Conservation (phyloP, 2,113 vertebrate genomes). For the Oreochromis tanganicae region DNA sequence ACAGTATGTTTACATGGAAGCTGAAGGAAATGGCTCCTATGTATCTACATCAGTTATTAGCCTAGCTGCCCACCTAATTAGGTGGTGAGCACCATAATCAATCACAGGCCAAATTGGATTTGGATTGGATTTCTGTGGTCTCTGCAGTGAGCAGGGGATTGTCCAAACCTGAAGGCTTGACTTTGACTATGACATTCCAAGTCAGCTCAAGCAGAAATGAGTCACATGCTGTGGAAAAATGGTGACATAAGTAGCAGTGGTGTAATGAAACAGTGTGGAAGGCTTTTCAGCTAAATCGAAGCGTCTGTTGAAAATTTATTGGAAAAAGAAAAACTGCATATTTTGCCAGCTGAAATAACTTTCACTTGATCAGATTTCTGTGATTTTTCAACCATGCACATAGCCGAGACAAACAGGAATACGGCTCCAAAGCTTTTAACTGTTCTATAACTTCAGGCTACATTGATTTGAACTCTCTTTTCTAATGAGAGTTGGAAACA, state of each 20-base stretch:
- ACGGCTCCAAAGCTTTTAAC: neutral
- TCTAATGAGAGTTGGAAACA: slow-evolving; percentile 3
- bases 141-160: slow-evolving; percentile 10
- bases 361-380: slow-evolving; percentile 4
- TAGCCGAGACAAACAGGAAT: neutral
- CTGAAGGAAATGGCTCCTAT: slow-evolving; percentile 44
- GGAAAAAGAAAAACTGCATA: neutral
- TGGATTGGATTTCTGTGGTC: slow-evolving; percentile 38
- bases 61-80: slow-evolving; percentile 57
- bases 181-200: slow-evolving; percentile 58
- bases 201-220: slow-evolving; percentile 35
- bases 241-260: slow-evolving; percentile 6
- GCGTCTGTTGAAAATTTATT: neutral
- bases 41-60: slow-evolving; percentile 65
- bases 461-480: slow-evolving; percentile 33
- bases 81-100: slow-evolving; percentile 49
- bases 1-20: slow-evolving; percentile 10
- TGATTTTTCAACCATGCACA: neutral
- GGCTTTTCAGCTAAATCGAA: neutral
- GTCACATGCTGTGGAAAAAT: neutral
- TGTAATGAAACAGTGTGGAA: slow-evolving; percentile 6
- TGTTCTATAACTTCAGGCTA: neutral
- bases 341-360: neutral
- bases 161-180: slow-evolving; percentile 34
- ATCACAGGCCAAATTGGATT: slow-evolving; percentile 67